Conservation (phyloP, 2,888 invertebrate species). For the Tryphoninae sp. region DNA sequence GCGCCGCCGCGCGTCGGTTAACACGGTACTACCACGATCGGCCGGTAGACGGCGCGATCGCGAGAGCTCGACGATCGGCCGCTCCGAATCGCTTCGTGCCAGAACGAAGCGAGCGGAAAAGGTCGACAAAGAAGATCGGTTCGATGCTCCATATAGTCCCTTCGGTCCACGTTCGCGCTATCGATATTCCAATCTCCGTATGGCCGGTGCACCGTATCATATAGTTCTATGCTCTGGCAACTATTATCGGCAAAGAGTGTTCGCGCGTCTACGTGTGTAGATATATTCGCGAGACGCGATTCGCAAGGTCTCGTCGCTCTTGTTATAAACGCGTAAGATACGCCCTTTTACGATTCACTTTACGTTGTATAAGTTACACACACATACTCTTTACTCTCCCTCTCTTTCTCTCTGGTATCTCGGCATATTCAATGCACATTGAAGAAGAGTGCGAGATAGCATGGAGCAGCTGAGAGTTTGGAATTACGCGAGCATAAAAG, state of each 20-base stretch:
- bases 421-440: conserved; percentile 6
- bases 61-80: conserved; percentile 44
- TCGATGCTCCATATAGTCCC: conserved; percentile 41
- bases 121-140: conserved; percentile 55
- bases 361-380: conserved; percentile 1
- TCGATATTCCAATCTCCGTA: conserved; percentile 51
- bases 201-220: conserved; percentile 45
- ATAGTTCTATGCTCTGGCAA: conserved; percentile 34
- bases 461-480: conserved; percentile 42
- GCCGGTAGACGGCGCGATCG: conserved; percentile 18
- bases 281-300: background rate
- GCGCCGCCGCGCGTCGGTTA: background rate
- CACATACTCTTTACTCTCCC: background rate
- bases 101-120: conserved; percentile 54
- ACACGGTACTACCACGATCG: conserved; percentile 25
- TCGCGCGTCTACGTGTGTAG: background rate
- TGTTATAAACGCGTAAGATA: background rate
- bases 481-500: conserved; percentile 59
- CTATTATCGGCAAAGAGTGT: conserved; percentile 42
- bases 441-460: conserved; percentile 6
- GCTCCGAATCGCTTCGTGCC: conserved; percentile 57
- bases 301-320: background rate
- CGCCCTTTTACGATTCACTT: background rate
- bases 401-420: background rate
- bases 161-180: conserved; percentile 38